Evolutionary conservation across 2,113 vertebrate species (phyloP).

Genomic region (Beaufortia kweichowensis): DNA sequence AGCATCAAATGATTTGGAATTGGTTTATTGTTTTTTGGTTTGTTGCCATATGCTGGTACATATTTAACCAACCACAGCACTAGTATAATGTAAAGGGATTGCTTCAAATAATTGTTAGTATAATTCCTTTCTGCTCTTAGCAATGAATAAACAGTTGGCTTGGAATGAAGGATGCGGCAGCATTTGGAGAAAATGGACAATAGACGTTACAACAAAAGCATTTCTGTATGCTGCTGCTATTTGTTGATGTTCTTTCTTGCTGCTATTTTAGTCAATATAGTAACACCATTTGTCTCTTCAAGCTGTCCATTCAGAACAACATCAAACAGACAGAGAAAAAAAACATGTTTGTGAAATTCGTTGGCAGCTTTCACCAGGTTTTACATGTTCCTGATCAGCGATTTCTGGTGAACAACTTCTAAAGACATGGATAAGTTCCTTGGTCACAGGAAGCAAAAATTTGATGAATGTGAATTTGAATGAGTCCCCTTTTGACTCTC

Average conservation of each 20-base stretch:
- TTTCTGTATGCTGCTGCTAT: background rate
- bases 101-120: background rate
- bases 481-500: background rate
- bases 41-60: background rate
- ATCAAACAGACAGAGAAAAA: background rate
- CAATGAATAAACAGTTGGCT: background rate
- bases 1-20: background rate
- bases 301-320: background rate
- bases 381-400: background rate
- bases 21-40: background rate
- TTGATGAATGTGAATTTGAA: conserved; percentile 12
- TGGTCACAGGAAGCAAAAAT: background rate
- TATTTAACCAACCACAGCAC: too few relatives aligned
- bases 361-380: conserved; percentile 4
- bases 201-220: background rate
- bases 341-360: background rate
- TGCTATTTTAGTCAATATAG: background rate
- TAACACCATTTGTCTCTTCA: background rate
- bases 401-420: background rate
- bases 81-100: too few relatives aligned
- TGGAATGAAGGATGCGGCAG: background rate
- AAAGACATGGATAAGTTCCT: background rate
- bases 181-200: background rate
- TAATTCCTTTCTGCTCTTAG: background rate
- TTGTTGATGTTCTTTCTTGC: background rate